These are phyloP conservation scores for Excalfactoria chinensis DNA, from an alignment of 2,113 vertebrate genomes.

Conservation along the genomic window DNA sequence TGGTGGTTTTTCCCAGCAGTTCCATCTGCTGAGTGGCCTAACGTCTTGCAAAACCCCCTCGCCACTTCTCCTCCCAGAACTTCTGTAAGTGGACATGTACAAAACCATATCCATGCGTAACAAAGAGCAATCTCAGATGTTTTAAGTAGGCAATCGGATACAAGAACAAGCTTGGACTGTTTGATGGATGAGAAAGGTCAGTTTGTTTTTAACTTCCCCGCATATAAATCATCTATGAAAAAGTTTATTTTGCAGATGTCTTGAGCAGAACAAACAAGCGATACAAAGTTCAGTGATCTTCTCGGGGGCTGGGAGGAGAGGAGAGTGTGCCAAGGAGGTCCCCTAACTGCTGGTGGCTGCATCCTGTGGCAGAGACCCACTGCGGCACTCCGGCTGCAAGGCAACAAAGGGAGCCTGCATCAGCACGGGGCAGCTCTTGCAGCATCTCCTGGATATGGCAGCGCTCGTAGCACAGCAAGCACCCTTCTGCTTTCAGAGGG, in stretches of 20 bases:
- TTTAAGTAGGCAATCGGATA: slow-evolving; percentile 9
- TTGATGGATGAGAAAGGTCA: slow-evolving; percentile 67
- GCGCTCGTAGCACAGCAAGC: not conserved
- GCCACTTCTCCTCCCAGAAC: not conserved
- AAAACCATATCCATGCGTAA: not conserved
- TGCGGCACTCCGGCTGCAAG: not conserved
- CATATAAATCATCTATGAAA: slow-evolving; percentile 54
- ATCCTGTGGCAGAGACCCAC: not conserved
- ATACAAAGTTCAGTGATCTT: slow-evolving; percentile 48
- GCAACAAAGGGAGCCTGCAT: not conserved
- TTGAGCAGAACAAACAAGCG: slow-evolving; percentile 51
- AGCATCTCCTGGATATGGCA: not conserved
- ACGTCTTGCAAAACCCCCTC: slow-evolving; percentile 51
- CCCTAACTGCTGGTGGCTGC: not conserved
- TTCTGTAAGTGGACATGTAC: not conserved
- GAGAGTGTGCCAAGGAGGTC: not conserved
- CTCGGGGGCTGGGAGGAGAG: not conserved
- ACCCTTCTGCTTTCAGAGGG: slow-evolving; percentile 8
- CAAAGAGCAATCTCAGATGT: slow-evolving; percentile 52
- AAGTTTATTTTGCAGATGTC: slow-evolving; percentile 49
- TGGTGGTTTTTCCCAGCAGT: slow-evolving; percentile 35
- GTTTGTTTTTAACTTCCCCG: slow-evolving; percentile 62
- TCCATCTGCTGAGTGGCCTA: slow-evolving; percentile 44
- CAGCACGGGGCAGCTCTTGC: not conserved
- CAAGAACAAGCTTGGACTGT: slow-evolving; percentile 36